Evolutionary conservation across 1,140 invertebrate genomes (phyloP).

Genomic region (Brachionus asplanchnoidis): DNA sequence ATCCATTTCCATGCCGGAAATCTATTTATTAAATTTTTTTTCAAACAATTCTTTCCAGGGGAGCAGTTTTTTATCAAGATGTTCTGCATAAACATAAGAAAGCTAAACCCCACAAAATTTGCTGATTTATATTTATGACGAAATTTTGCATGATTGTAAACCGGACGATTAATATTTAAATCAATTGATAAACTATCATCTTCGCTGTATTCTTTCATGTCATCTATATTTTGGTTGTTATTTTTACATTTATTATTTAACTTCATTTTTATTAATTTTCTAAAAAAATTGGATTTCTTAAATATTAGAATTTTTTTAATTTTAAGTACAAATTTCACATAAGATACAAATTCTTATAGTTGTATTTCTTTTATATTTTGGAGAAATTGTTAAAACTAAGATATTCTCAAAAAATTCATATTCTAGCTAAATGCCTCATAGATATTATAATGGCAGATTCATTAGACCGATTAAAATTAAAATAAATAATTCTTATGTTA

Average conservation of each 20-base stretch:
- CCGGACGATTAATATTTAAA: not conserved
- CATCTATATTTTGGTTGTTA: not conserved
- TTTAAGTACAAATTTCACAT: no score
- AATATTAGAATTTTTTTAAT: no score
- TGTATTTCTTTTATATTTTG: no score
- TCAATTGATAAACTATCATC: not conserved
- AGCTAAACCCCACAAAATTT: not conserved
- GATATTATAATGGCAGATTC: not conserved
- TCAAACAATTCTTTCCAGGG: not conserved
- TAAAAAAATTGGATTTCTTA: not conserved
- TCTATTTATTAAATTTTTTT: conserved; percentile 42
- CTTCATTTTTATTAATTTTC: not conserved
- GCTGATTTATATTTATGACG: not conserved
- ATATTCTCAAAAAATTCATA: no score
- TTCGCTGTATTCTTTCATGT: not conserved
- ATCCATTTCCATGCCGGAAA: conserved; percentile 50
- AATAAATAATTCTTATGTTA: not conserved
- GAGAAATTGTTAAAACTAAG: no score
- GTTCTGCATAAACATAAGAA: not conserved
- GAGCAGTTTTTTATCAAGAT: not conserved
- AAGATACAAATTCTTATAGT: no score
- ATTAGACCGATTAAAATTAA: not conserved
- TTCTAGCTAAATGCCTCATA: no score
- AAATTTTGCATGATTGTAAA: conserved; percentile 2
- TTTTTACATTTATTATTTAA: not conserved